Conservation (phyloP, 1,140 invertebrate species). For the Thaumatotibia leucotreta region DNA sequence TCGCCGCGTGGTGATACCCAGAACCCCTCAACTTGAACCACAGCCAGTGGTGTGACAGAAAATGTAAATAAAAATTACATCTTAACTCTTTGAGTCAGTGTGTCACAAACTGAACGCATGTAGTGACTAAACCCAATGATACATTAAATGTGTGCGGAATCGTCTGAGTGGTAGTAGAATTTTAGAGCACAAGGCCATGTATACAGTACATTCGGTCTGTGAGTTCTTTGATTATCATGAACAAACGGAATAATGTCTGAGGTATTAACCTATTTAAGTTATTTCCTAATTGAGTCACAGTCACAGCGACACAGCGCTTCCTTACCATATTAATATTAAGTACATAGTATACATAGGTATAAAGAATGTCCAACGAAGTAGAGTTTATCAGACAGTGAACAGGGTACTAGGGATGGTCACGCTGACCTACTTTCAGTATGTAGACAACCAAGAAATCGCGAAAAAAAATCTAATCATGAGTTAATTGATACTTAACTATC, state of each 20-base stretch:
- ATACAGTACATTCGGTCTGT: background rate
- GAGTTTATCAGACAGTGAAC: too few species aligned
- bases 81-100: background rate
- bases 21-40: background rate
- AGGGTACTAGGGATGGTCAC: too few species aligned
- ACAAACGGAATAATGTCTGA: background rate
- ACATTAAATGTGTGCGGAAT: background rate
- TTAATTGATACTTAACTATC: too few species aligned
- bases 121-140: conserved; percentile 5
- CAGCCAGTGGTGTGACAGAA: conserved; percentile 1
- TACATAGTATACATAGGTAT: too few species aligned
- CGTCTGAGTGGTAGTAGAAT: background rate
- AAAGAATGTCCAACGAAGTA: too few species aligned
- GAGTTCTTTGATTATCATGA: background rate
- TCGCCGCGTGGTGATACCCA: conserved; percentile 18
- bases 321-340: too few species aligned
- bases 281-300: background rate
- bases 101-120: background rate
- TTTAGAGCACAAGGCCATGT: background rate
- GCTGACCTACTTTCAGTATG: too few species aligned
- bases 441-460: too few species aligned
- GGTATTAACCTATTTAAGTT: background rate
- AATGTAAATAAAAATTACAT: background rate
- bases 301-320: too few species aligned
- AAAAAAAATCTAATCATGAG: too few species aligned